These are phyloP conservation scores for Connochaetes taurinus DNA, from an alignment of 2,113 vertebrate genomes.

Conservation along the genomic window DNA sequence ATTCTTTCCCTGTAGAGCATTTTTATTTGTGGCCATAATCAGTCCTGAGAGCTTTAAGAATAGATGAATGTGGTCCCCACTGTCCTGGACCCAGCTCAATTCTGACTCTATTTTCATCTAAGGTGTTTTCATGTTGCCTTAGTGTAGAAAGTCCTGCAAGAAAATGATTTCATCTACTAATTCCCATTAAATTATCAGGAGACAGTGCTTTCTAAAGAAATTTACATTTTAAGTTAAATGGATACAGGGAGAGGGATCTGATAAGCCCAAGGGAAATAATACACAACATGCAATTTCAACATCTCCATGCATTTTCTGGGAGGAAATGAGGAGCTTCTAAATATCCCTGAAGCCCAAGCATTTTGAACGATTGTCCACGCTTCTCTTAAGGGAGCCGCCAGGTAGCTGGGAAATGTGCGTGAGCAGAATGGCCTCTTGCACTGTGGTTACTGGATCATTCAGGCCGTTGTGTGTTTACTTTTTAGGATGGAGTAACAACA, in stretches of 20 bases:
- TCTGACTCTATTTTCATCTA: neutral
- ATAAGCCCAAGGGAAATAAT: neutral
- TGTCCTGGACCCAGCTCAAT: neutral
- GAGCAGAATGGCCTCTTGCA: too few species aligned
- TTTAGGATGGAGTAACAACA: neutral
- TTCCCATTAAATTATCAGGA: neutral
- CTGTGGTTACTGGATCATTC: neutral
- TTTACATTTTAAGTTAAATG: neutral
- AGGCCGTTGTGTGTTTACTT: neutral
- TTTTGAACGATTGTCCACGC: neutral
- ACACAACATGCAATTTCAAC: neutral
- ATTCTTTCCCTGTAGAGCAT: neutral
- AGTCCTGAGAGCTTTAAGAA: neutral
- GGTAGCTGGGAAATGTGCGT: neutral
- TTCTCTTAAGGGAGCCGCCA: neutral
- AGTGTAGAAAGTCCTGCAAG: neutral
- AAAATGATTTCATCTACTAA: neutral
- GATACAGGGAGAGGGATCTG: neutral
- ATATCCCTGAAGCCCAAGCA: neutral
- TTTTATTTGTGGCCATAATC: neutral
- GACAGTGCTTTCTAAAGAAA: neutral
- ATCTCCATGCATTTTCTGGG: neutral
- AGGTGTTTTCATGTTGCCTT: neutral
- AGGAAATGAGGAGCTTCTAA: neutral
- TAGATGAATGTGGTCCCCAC: neutral